Conservation (phyloP, 2,797 vertebrate genomes). For the Phalanger gymnotis region DNA sequence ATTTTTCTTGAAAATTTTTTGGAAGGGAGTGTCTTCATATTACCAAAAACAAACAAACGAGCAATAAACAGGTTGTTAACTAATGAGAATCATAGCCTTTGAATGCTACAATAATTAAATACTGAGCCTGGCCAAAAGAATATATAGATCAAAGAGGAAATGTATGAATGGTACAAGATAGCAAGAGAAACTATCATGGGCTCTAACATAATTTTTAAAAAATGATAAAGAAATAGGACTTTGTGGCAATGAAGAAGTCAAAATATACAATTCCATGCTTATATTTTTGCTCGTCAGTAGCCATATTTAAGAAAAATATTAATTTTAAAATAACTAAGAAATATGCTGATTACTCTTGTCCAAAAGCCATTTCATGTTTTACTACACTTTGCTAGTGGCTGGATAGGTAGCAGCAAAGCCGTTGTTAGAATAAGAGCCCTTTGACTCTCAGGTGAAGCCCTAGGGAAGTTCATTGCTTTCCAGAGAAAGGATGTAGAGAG, state of each 20-base stretch:
- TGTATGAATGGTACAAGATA: neutral
- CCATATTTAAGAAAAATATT: neutral
- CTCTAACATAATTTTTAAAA: neutral
- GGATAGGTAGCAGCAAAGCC: neutral
- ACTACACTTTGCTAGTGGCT: neutral
- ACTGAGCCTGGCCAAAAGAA: neutral
- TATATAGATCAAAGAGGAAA: neutral
- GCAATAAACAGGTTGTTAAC: neutral
- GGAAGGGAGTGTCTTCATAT: conserved; percentile 19
- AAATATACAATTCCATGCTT: neutral
- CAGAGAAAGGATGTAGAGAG: neutral
- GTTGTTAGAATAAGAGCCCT: neutral
- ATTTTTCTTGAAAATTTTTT: conserved; percentile 53
- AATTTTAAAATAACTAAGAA: neutral
- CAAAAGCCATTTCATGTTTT: neutral
- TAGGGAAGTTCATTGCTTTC: neutral
- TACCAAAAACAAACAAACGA: neutral
- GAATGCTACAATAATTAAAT: neutral
- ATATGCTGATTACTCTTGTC: neutral
- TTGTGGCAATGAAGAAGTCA: neutral
- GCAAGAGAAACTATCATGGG: neutral
- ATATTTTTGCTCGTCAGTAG: neutral
- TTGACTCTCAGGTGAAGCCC: neutral
- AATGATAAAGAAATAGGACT: neutral
- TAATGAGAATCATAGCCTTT: neutral